Percentiles rank a stretch among this genome's conserved stretches.
phyloP scores from a whole-genome alignment of 1,140 invertebrate genomes.

The Drosophila arizonae region DNA sequence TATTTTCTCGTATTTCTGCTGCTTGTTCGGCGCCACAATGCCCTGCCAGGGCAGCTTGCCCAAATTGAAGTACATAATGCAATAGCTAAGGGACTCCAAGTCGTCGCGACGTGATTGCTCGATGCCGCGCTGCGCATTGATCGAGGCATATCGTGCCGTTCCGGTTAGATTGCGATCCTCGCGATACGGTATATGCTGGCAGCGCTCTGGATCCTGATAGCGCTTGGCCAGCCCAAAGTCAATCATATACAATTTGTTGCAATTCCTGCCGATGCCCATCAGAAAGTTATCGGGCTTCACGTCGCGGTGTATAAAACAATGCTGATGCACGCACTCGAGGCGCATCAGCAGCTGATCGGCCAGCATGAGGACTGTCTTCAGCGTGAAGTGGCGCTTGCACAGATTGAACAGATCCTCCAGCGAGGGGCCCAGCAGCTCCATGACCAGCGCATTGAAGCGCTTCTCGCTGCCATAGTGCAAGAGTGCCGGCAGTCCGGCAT shows the following conservation, averaged over 20 bases:
- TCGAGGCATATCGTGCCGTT: conserved; percentile 89
- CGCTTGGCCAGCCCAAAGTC: conserved; percentile 99
- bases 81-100: conserved; percentile 98
- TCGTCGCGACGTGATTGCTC: conserved; percentile 96
- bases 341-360: conserved; percentile 98
- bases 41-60: conserved; percentile 98
- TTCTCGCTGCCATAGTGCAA: conserved; percentile 99
- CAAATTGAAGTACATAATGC: conserved; percentile 99
- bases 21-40: conserved; percentile 96
- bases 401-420: conserved; percentile 99
- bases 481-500: conserved; percentile 94
- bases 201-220: conserved; percentile 94
- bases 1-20: conserved; percentile 99
- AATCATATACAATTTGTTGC: conserved; percentile 97
- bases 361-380: conserved; percentile 98
- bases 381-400: conserved; percentile 96
- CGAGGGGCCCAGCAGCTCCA: conserved; percentile 98
- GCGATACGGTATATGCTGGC: conserved; percentile 97
- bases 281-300: conserved; percentile 99
- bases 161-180: conserved; percentile 99
- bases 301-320: conserved; percentile 98
- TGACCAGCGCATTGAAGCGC: conserved; percentile 99
- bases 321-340: conserved; percentile 98
- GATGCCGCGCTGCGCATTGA: conserved; percentile 90
- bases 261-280: conserved; percentile 98